These are phyloP conservation scores for Tilapia sparmanii DNA, from an alignment of 2,113 vertebrate species.

Conservation along the genomic window DNA sequence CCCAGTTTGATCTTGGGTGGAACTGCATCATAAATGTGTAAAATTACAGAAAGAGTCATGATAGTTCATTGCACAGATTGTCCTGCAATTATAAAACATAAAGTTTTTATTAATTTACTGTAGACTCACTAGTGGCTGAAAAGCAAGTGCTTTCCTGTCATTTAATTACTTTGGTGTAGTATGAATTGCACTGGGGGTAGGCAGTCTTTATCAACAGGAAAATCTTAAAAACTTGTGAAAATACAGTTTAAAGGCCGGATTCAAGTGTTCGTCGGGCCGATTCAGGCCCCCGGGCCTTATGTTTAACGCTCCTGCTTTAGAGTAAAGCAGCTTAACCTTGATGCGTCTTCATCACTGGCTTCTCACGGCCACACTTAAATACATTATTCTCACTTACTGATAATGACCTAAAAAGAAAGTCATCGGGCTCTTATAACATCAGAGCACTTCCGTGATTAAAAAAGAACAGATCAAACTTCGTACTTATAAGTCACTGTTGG, in stretches of 20 bases:
- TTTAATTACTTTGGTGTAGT: not conserved
- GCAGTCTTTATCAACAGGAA: not conserved
- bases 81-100: not conserved
- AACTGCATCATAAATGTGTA: not conserved
- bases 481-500: slow-evolving; percentile 21
- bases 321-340: not conserved
- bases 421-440: not conserved
- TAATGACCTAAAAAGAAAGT: not conserved
- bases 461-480: not conserved
- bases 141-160: not conserved
- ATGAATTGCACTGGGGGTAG: not conserved
- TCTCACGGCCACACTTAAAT: not conserved
- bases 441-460: not conserved
- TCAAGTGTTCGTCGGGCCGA: accelerated
- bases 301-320: not conserved
- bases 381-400: not conserved
- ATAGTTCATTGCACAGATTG: not conserved
- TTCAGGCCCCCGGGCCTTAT: not conserved
- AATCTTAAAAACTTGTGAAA: not conserved
- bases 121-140: not conserved
- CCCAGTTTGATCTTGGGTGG: not conserved
- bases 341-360: not conserved
- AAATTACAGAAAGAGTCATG: not conserved
- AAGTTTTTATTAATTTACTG: not conserved
- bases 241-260: not conserved